A percentile compares a stretch with the other conserved stretches of the same genome.
phyloP scores from a whole-genome alignment of 2,888 invertebrate genomes.

The Harpagoxenus sublaevis region DNA sequence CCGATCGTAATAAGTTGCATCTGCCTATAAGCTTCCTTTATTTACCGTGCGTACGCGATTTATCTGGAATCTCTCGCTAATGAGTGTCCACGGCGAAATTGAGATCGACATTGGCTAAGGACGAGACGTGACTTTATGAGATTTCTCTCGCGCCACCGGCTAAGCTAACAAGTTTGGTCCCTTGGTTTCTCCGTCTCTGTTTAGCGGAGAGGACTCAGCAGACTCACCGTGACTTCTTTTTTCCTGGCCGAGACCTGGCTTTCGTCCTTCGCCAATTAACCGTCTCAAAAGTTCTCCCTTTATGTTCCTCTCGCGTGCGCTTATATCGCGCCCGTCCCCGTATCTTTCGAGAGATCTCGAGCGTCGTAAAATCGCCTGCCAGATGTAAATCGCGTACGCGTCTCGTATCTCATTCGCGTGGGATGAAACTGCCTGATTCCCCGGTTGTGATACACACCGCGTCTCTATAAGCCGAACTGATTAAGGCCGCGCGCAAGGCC shows the following conservation, averaged over 20 bases:
- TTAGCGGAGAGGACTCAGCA: not conserved
- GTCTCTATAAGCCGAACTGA: conserved; percentile 39
- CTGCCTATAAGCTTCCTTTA: not conserved
- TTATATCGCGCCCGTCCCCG: not conserved
- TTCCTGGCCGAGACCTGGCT: conserved; percentile 21
- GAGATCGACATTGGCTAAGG: conserved; percentile 2
- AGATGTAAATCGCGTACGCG: conserved; percentile 40
- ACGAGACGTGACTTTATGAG: conserved; percentile 6
- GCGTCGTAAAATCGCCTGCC: conserved; percentile 37
- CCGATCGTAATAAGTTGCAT: not conserved
- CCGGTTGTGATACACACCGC: conserved; percentile 5
- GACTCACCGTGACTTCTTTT: conserved; percentile 5
- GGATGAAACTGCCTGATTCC: conserved; percentile 31
- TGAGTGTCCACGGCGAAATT: not conserved
- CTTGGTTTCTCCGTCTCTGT: not conserved
- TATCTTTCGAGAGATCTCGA: conserved; percentile 21
- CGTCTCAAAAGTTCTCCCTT: conserved; percentile 25
- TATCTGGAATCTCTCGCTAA: not conserved
- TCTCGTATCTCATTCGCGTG: conserved; percentile 32
- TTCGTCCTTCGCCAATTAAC: conserved; percentile 40
- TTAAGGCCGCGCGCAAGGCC: conserved; percentile 17
- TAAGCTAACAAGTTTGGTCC: not conserved
- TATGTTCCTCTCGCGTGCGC: conserved; percentile 24
- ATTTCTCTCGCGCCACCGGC: conserved; percentile 1
- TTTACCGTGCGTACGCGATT: not conserved